Conservation (phyloP, 2,113 vertebrate genomes). For the Triplophysa siluroides region DNA sequence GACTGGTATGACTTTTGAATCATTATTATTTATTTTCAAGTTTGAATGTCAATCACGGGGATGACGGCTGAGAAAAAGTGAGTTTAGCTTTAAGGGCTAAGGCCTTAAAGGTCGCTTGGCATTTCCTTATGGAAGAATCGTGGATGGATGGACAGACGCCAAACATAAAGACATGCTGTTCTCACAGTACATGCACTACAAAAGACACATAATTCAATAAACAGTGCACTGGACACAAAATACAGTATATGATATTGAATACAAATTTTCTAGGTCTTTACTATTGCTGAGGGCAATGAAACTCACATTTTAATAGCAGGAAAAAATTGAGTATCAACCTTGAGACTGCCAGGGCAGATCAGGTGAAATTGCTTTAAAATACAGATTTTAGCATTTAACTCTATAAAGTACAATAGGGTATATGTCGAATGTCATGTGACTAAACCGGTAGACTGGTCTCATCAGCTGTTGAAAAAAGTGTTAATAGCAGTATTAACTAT, state of each 20-base stretch:
- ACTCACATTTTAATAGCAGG: background rate
- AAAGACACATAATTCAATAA: too few relatives aligned
- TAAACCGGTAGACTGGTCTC: too few relatives aligned
- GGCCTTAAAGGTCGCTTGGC: background rate
- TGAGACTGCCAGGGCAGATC: background rate
- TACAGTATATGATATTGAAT: background rate
- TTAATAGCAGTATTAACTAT: too few relatives aligned
- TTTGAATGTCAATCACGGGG: conserved; percentile 21
- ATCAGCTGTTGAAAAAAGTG: too few relatives aligned
- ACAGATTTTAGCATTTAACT: background rate
- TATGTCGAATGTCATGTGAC: too few relatives aligned
- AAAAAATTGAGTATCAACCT: background rate
- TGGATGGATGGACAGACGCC: too few relatives aligned
- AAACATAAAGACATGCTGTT: too few relatives aligned
- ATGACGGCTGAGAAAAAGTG: conserved; percentile 37
- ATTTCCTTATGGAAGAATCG: background rate
- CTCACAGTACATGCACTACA: too few relatives aligned
- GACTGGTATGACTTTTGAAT: conserved; percentile 22
- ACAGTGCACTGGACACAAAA: too few relatives aligned
- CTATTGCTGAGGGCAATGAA: background rate
- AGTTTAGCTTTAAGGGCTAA: conserved; percentile 17
- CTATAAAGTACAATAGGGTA: background rate
- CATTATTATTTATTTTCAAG: conserved; percentile 34
- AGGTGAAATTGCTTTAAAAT: background rate
- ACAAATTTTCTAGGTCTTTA: conserved; percentile 1